These are phyloP conservation scores for Sialia sialis DNA, from an alignment of 2,113 vertebrate species.

Conservation along the genomic window DNA sequence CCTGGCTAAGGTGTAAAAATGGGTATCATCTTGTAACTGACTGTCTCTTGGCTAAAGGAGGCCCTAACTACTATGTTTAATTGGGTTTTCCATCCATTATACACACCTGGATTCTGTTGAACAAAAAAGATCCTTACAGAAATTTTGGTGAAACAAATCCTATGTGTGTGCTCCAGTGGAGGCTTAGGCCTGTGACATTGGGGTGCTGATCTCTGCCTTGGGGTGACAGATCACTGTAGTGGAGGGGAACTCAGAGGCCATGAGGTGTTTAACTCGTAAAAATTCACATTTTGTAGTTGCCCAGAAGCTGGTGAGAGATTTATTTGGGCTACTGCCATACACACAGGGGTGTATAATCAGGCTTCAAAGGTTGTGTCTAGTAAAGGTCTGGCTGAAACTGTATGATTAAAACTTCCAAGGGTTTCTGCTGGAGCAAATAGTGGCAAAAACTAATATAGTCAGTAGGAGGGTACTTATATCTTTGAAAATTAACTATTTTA, in stretches of 20 bases:
- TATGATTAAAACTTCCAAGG: background rate
- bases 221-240: background rate
- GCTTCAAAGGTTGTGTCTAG: background rate
- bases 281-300: background rate
- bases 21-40: background rate
- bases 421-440: background rate
- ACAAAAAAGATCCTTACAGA: background rate
- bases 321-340: background rate
- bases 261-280: background rate
- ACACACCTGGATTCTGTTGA: background rate
- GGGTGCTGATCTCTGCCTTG: background rate
- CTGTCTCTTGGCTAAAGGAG: background rate
- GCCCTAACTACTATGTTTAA: background rate
- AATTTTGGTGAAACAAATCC: background rate
- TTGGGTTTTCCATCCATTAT: background rate
- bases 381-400: background rate
- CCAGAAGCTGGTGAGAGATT: background rate
- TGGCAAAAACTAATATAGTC: background rate
- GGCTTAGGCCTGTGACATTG: background rate
- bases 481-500: background rate
- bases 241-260: fast-evolving
- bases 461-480: background rate
- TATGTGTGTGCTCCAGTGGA: background rate
- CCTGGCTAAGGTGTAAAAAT: background rate
- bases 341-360: background rate